phyloP scores from a whole-genome alignment of 2,113 vertebrate genomes.

The Onychostoma macrolepis region DNA sequence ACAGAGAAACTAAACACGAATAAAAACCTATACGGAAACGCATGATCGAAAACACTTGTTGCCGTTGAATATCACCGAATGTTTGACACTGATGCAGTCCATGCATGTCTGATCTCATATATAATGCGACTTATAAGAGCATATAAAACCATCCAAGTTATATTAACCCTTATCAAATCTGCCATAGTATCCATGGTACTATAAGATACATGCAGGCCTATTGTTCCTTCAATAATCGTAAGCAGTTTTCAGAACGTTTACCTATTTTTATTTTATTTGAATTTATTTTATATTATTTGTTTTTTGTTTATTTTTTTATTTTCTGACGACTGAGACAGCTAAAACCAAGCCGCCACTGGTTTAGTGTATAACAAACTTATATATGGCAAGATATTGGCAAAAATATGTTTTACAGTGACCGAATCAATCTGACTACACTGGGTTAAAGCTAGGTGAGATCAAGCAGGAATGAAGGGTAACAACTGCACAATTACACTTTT shows the following conservation, averaged over 20 bases:
- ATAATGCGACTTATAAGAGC: background rate
- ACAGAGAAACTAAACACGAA: background rate
- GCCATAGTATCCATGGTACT: background rate
- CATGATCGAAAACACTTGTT: too few species aligned
- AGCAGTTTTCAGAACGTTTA: background rate
- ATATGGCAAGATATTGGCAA: too few species aligned
- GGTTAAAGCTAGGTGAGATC: background rate
- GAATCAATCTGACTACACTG: background rate
- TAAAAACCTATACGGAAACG: too few species aligned
- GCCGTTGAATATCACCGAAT: background rate
- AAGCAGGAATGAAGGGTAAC: background rate
- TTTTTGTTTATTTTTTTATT: background rate
- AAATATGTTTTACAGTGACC: background rate
- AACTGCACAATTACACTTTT: background rate
- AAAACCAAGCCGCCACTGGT: background rate
- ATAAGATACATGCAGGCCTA: background rate
- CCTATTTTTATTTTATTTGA: background rate
- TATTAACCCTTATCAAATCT: background rate
- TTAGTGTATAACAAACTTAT: background rate
- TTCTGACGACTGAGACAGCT: background rate
- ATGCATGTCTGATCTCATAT: background rate
- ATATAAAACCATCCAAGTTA: background rate
- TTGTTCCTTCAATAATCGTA: background rate
- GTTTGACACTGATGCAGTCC: too few species aligned
- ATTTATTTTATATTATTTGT: background rate